Conservation (phyloP, 30 jellyfish, hydroid and myxozoan species). For the Aurelia sp. region DNA sequence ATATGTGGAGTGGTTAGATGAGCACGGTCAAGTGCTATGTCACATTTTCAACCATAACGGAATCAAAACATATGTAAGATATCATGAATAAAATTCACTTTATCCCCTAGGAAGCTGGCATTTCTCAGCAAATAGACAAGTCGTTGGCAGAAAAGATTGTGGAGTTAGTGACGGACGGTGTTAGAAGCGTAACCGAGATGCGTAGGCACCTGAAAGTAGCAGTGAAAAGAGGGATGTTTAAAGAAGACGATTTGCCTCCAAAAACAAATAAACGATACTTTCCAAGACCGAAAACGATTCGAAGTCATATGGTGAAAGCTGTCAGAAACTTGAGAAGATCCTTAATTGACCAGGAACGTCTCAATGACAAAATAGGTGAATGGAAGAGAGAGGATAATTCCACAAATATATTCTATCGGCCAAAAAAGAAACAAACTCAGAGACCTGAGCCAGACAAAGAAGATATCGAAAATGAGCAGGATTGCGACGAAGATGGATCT, state of each 20-base stretch:
- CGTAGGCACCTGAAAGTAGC: slow-evolving; percentile 5
- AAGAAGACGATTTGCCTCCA: not conserved
- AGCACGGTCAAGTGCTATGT: too few species aligned
- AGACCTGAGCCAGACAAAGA: not conserved
- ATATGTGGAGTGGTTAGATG: too few species aligned
- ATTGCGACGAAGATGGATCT: not conserved
- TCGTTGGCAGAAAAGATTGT: not conserved
- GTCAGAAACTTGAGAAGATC: not conserved
- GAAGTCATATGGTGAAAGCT: slow-evolving; percentile 13
- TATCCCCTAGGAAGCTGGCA: slow-evolving; percentile 12
- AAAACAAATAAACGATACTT: slow-evolving; percentile 6
- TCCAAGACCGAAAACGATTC: slow-evolving; percentile 15
- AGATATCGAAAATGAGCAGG: not conserved
- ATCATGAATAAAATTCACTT: too few species aligned
- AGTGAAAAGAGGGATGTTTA: not conserved
- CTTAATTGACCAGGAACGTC: slow-evolving; percentile 1
- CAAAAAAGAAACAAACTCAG: not conserved
- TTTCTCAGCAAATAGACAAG: slow-evolving; percentile 14
- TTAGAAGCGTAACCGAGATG: slow-evolving; percentile 9
- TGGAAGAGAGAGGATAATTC: not conserved
- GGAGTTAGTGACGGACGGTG: slow-evolving; percentile 23
- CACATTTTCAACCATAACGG: too few species aligned
- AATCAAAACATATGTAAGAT: too few species aligned
- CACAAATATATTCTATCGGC: not conserved
- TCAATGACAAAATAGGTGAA: not conserved